These are phyloP conservation scores for Gymnothorax javanicus DNA, from an alignment of 2,797 vertebrate genomes.

Conservation along the genomic window DNA sequence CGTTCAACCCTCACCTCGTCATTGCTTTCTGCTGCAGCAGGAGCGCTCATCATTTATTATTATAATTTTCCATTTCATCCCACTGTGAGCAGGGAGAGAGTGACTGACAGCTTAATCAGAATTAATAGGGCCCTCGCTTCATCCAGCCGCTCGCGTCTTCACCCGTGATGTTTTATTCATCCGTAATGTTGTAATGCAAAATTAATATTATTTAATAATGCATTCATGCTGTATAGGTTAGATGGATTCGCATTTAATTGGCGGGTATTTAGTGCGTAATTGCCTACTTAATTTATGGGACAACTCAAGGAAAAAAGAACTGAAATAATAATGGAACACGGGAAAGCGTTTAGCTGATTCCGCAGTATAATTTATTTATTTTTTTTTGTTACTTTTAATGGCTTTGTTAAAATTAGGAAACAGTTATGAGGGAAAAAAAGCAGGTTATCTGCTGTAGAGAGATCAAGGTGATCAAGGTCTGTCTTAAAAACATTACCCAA, in stretches of 20 bases:
- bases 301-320: slow-evolving; percentile 37
- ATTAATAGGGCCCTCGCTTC: slow-evolving; percentile 50
- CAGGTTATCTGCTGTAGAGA: neutral
- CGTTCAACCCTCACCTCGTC: slow-evolving; percentile 30
- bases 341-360: neutral
- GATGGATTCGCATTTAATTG: slow-evolving; percentile 56
- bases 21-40: slow-evolving; percentile 40
- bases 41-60: slow-evolving; percentile 48
- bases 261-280: slow-evolving; percentile 54
- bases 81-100: slow-evolving; percentile 33
- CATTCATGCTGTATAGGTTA: slow-evolving; percentile 49
- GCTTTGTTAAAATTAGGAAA: neutral
- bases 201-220: slow-evolving; percentile 61
- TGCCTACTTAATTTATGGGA: slow-evolving; percentile 51
- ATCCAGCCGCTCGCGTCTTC: slow-evolving; percentile 32
- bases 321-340: neutral
- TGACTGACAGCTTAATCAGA: slow-evolving; percentile 55
- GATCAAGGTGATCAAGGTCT: neutral
- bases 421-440: neutral
- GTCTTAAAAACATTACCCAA: neutral
- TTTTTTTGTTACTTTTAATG: neutral
- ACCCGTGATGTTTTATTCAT: slow-evolving; percentile 59
- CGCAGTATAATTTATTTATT: neutral
- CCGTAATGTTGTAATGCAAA: slow-evolving; percentile 59
- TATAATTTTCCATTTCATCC: slow-evolving; percentile 40